phyloP scores from a whole-genome alignment of 2,113 vertebrate genomes.

The human (Homo sapiens) region GRCh38 chr14:49113501-49114000 shows the following conservation, averaged over 20 bases:
- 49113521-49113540: constrained; percentile 20
- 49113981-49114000: not conserved
- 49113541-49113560: not conserved
- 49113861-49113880: constrained; percentile 2
- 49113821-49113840: constrained; percentile 54
- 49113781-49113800: constrained; percentile 44
- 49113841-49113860: constrained; percentile 38
- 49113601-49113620: constrained; percentile 12
- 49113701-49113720: constrained; percentile 72
- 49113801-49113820: not conserved
- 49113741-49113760: constrained; percentile 73
- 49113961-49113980: not conserved
- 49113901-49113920: not conserved
- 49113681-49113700: constrained; percentile 59
- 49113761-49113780: constrained; percentile 53
- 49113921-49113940: not conserved
- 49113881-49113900: constrained; percentile 15
- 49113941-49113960: not conserved
- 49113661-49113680: constrained; percentile 9
- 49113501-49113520: not conserved
- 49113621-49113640: not conserved
- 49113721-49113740: constrained; percentile 59
- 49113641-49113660: not conserved
- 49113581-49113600: not conserved
- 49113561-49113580: constrained; percentile 14